Conservation (phyloP, 1,140 invertebrate genomes). For the Gryon sp. region DNA sequence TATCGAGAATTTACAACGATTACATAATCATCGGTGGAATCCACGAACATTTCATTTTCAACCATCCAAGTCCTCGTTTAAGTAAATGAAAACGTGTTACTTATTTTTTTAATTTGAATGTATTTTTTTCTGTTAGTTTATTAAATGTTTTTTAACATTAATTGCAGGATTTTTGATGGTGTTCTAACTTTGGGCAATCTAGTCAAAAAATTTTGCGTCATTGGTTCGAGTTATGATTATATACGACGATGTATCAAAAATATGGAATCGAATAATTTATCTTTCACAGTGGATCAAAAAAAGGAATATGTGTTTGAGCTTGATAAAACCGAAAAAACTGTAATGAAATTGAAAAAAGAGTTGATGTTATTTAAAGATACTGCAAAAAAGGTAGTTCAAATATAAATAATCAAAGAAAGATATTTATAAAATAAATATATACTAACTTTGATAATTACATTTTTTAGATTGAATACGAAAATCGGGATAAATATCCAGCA, state of each 20-base stretch:
- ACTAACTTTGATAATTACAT: slow-evolving; percentile 17
- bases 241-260: slow-evolving; percentile 64
- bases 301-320: slow-evolving; percentile 61
- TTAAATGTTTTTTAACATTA: slow-evolving; percentile 7
- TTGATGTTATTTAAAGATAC: slow-evolving; percentile 56
- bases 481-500: slow-evolving; percentile 62
- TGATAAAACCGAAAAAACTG: slow-evolving; percentile 54
- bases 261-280: slow-evolving; percentile 29
- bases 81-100: slow-evolving; percentile 29
- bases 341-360: slow-evolving; percentile 66
- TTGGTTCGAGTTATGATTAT: slow-evolving; percentile 70
- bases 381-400: slow-evolving; percentile 62
- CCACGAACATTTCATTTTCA: slow-evolving; percentile 61
- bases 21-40: slow-evolving; percentile 81
- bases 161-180: slow-evolving; percentile 69
- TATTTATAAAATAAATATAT: slow-evolving; percentile 11
- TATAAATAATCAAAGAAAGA: neutral
- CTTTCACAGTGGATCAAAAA: slow-evolving; percentile 43
- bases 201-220: slow-evolving; percentile 68
- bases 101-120: slow-evolving; percentile 17
- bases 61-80: slow-evolving; percentile 25
- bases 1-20: slow-evolving; percentile 75
- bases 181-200: slow-evolving; percentile 64
- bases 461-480: slow-evolving; percentile 65
- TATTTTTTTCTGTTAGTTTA: neutral